Evolutionary conservation across 1,140 invertebrate genomes (phyloP).

Genomic region (Contarinia nasturtii): DNA sequence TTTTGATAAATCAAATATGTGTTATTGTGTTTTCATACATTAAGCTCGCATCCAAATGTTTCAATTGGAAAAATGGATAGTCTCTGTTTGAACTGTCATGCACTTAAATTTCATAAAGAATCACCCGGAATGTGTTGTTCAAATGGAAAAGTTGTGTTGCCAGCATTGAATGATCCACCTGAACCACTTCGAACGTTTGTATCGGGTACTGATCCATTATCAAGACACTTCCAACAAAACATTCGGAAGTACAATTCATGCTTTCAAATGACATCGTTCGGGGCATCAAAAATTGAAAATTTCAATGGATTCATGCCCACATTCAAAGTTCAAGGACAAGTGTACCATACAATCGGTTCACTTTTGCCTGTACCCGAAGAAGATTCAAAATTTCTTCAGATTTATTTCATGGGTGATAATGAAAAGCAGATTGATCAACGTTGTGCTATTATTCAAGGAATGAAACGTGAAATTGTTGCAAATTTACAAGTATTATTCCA

Average conservation of each 20-base stretch:
- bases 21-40: no score
- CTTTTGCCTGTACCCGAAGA: slow-evolving; percentile 14
- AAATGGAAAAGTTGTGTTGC: slow-evolving; percentile 4
- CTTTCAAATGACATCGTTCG: slow-evolving; percentile 12
- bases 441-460: slow-evolving; percentile 9
- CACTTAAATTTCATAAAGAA: slow-evolving; percentile 7
- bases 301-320: slow-evolving; percentile 23
- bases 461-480: slow-evolving; percentile 13
- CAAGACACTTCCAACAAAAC: slow-evolving; percentile 21
- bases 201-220: slow-evolving; percentile 9
- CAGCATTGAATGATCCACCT: neutral
- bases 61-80: no score
- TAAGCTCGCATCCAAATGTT: no score
- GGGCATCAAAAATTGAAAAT: slow-evolving; percentile 5
- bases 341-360: slow-evolving; percentile 25
- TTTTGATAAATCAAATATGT: no score
- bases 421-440: slow-evolving; percentile 12
- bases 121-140: slow-evolving; percentile 5
- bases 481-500: slow-evolving; percentile 20
- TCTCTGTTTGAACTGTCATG: slow-evolving; percentile 6
- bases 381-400: slow-evolving; percentile 22
- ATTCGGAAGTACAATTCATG: slow-evolving; percentile 12
- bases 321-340: slow-evolving; percentile 28
- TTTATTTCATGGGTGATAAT: slow-evolving; percentile 23
- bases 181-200: slow-evolving; percentile 5